phyloP scores from a whole-genome alignment of 2,888 invertebrate genomes.

The Phengaris arion region DNA sequence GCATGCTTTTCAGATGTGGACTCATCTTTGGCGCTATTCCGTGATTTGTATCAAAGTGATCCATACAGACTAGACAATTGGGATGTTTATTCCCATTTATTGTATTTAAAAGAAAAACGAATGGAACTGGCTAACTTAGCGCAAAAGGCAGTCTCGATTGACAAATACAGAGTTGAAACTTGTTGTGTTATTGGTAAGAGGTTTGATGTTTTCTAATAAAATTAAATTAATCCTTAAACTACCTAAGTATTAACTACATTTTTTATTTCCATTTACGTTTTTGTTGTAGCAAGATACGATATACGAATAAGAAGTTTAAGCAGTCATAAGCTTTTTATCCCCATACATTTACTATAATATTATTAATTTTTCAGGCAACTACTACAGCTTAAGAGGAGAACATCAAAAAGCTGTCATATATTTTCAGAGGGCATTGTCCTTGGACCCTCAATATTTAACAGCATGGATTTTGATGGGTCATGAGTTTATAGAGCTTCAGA shows the following conservation, averaged over 20 bases:
- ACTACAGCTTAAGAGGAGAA: conserved; percentile 96
- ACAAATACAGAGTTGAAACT: conserved; percentile 98
- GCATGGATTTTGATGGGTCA: conserved; percentile 99
- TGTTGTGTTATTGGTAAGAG: conserved; percentile 95
- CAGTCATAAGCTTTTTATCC: too few relatives aligned
- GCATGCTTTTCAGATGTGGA: conserved; percentile 86
- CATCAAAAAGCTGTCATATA: conserved; percentile 99
- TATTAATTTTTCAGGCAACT: conserved; percentile 85
- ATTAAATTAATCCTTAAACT: not conserved
- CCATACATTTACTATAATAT: conserved; percentile 31
- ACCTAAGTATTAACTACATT: not conserved
- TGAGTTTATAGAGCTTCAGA: conserved; percentile 99
- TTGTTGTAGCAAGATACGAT: too few relatives aligned
- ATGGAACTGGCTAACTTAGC: conserved; percentile 96
- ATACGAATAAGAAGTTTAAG: too few relatives aligned
- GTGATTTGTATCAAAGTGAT: conserved; percentile 90
- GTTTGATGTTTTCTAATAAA: conserved; percentile 13
- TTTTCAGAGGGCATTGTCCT: conserved; percentile 95
- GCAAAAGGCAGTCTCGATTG: conserved; percentile 94
- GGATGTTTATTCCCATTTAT: conserved; percentile 96
- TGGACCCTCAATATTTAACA: conserved; percentile 95
- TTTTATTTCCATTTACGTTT: too few relatives aligned
- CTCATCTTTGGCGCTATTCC: conserved; percentile 91
- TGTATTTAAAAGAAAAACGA: conserved; percentile 95
- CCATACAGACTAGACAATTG: conserved; percentile 97